phyloP scores from a whole-genome alignment of 2,797 vertebrate genomes.

The Typhlichthys eigenmanni region DNA sequence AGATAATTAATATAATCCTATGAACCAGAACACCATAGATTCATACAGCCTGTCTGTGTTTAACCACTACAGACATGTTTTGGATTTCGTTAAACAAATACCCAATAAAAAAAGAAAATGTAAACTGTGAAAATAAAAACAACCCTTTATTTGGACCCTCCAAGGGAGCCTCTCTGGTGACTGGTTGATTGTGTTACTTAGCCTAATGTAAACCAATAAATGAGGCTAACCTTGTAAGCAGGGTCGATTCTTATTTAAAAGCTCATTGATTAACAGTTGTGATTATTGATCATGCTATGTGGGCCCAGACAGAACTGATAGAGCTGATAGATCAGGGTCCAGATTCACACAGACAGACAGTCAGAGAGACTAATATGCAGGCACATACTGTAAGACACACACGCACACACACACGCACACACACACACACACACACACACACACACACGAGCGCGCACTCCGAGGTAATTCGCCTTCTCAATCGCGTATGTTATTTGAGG shows the following conservation, averaged over 20 bases:
- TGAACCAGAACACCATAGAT: slow-evolving; percentile 4
- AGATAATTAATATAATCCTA: not conserved
- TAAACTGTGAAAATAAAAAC: not conserved
- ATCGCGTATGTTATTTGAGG: slow-evolving; percentile 44
- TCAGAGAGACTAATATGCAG: slow-evolving; percentile 1
- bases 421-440: slow-evolving; percentile 10
- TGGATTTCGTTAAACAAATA: not conserved
- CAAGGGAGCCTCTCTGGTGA: slow-evolving; percentile 34
- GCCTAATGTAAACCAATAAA: slow-evolving; percentile 75
- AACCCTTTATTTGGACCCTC: slow-evolving; percentile 20
- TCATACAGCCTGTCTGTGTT: too few species aligned
- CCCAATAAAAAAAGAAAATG: not conserved
- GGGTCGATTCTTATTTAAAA: slow-evolving; percentile 83
- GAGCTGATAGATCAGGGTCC: slow-evolving; percentile 61
- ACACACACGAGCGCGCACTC: slow-evolving; percentile 7
- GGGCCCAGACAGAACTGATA: slow-evolving; percentile 71
- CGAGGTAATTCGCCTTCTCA: slow-evolving; percentile 28
- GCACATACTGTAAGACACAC: not conserved
- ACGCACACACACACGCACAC: slow-evolving; percentile 16
- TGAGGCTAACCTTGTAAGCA: slow-evolving; percentile 72
- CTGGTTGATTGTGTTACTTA: slow-evolving; percentile 61
- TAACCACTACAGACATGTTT: not conserved
- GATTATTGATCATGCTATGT: slow-evolving; percentile 79
- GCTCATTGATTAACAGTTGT: slow-evolving; percentile 84
- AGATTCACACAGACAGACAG: slow-evolving; percentile 27